Evolutionary conservation across 2,797 vertebrate genomes (phyloP), one percentile per base, ranked within the genome.

Genomic region (Ambastaia sidthimunki): DNA sequence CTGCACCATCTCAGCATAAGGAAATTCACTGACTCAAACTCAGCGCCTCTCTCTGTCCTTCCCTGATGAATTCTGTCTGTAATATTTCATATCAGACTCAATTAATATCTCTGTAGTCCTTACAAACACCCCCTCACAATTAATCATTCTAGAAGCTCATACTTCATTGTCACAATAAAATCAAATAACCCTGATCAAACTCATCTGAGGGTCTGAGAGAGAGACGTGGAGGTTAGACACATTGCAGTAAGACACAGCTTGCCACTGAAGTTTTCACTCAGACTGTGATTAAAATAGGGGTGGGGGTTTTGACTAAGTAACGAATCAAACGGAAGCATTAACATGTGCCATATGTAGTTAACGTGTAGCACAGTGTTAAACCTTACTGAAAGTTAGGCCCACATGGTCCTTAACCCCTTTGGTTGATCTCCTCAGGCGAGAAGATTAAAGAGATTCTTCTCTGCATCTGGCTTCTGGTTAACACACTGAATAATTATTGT

Each of bases 81-180:
- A 71, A 80, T 76, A 76, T 80, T 66, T 67, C 60, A 75, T 71
- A 76, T 81, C 50, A 65, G 67, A 76, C 65, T 71, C 62, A 47
- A 71, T 72, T 76, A 76, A 76, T 76, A 75, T 71, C 71, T 62
- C n/a, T 41, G 48, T 54, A 44, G 52, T 60, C 50, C 54, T 31
- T 63, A 70, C 47, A 75, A 75, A 70, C n/a, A 62, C 28, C 19
- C 37, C 11, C 13, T 31, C 12, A 54, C 21, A 21, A 62, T 75
- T 52, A 75, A 50, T 81, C 59, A 55, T 2, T 7, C 10, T 10
- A 60, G 18, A 80, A 69, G 62, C 72, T 60, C 60, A 80, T 83
- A 52, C 28, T 19, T 80, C 77, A 76, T 21, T 69, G 57, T 81
- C 74, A 76, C 21, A 62, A 55, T 55, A 41, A 55, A 76, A 65